Conservation (phyloP, 1,140 invertebrate genomes). For the Procambarus virginalis region DNA sequence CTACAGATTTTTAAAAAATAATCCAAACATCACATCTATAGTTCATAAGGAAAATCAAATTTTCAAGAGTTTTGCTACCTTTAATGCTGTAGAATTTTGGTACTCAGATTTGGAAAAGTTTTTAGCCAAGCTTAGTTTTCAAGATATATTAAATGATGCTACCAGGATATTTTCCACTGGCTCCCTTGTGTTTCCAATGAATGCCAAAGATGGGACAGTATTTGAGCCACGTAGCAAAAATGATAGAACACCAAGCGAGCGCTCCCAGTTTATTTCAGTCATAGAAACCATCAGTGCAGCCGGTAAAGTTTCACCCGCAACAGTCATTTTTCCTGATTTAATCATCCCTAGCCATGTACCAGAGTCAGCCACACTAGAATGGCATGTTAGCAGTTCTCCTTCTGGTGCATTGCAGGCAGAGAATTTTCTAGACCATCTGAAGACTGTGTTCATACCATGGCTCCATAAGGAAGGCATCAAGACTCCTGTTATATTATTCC, state of each 20-base stretch:
- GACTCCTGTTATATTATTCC: conserved; percentile 2
- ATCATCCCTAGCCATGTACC: neutral
- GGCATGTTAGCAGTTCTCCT: neutral
- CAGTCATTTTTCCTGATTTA: neutral
- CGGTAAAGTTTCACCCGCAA: neutral
- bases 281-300: neutral
- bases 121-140: neutral
- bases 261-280: neutral
- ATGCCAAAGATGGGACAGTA: neutral
- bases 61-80: neutral
- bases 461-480: neutral
- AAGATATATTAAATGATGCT: conserved; percentile 6
- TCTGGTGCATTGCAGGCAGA: neutral
- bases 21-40: neutral
- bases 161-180: conserved; percentile 9
- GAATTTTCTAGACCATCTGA: neutral
- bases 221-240: neutral
- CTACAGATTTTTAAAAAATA: neutral
- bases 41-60: neutral
- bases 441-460: conserved; percentile 6
- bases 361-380: neutral
- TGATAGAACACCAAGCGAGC: neutral
- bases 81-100: neutral
- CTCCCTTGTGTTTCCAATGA: neutral
- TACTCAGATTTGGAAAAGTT: neutral